phyloP scores from a whole-genome alignment of 2,113 vertebrate species.

The Pelodiscus sinensis region DNA sequence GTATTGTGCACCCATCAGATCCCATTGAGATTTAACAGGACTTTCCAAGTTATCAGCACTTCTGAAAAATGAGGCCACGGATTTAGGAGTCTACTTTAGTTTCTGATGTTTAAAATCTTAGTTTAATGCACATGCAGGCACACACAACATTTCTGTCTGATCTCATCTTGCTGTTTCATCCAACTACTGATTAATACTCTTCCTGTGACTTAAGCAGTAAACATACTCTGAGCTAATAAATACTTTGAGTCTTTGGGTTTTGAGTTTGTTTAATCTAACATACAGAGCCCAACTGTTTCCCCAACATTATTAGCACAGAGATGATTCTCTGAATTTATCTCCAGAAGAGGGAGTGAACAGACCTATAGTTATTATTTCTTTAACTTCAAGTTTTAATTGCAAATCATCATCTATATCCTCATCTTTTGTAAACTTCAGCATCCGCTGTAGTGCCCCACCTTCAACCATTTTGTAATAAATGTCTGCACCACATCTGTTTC shows the following conservation, averaged over 20 bases:
- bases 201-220: background rate
- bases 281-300: background rate
- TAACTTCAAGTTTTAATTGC: background rate
- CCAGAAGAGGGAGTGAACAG: background rate
- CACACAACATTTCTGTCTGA: background rate
- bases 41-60: background rate
- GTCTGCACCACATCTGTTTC: background rate
- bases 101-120: background rate
- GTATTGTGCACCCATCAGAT: background rate
- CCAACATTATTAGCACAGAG: background rate
- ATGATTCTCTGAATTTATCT: background rate
- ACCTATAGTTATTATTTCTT: background rate
- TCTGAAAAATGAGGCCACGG: background rate
- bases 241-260: background rate
- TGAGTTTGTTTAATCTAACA: background rate
- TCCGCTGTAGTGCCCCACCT: background rate
- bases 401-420: background rate
- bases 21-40: background rate
- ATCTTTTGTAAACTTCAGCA: background rate
- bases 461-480: background rate
- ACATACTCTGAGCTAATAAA: background rate
- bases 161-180: background rate
- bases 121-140: background rate
- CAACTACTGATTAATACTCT: background rate
- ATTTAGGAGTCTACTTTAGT: background rate